These are phyloP conservation scores for Calliphora vicina DNA, from an alignment of 1,140 invertebrate species.

Conservation along the genomic window DNA sequence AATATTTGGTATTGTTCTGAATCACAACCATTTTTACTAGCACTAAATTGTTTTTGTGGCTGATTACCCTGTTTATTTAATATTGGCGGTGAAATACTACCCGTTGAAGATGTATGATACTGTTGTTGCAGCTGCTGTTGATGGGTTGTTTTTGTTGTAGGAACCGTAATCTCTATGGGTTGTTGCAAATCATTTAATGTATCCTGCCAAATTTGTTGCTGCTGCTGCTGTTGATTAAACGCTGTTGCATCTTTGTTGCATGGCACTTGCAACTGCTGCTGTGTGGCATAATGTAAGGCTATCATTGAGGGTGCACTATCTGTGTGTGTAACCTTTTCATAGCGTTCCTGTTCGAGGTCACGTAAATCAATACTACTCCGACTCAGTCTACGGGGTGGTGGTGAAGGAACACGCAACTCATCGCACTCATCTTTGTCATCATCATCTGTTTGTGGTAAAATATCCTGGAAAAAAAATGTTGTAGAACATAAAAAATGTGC, in stretches of 20 bases:
- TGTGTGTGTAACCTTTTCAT: constrained; percentile 61
- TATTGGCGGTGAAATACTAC: constrained; percentile 7
- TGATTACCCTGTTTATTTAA: background rate
- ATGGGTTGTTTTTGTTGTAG: background rate
- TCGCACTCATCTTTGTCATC: constrained; percentile 62
- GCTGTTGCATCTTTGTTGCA: constrained; percentile 11
- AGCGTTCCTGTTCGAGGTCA: constrained; percentile 61
- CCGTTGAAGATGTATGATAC: background rate
- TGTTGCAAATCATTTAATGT: constrained; percentile 29
- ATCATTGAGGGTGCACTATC: constrained; percentile 63
- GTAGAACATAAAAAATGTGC: no score
- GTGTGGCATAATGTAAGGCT: constrained; percentile 47
- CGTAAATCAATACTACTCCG: constrained; percentile 62
- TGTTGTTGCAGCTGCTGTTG: constrained; percentile 11
- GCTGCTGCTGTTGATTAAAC: background rate
- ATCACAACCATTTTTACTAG: constrained; percentile 30
- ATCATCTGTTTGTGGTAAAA: constrained; percentile 55
- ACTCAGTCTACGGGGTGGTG: constrained; percentile 59
- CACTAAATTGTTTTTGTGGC: background rate
- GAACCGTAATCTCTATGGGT: constrained; percentile 27
- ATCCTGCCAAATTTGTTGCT: constrained; percentile 32
- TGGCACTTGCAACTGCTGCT: constrained; percentile 40
- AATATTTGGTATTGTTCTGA: constrained; percentile 49
- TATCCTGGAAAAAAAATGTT: constrained; percentile 48
- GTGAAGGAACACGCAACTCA: constrained; percentile 61